These are phyloP conservation scores for Anthonomus grandis DNA, from an alignment of 1,140 invertebrate species.

Conservation along the genomic window DNA sequence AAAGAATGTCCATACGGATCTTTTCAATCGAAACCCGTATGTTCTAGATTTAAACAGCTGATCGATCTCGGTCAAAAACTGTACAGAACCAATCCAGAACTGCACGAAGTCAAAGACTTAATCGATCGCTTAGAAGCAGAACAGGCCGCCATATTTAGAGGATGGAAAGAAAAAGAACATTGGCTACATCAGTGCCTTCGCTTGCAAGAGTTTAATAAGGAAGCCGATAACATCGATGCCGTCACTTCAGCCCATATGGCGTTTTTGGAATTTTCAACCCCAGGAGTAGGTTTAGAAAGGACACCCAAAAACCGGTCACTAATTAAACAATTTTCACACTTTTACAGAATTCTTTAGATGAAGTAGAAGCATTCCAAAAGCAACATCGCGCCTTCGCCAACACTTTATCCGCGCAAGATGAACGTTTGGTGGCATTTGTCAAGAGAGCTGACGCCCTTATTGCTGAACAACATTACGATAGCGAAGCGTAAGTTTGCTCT, in stretches of 20 bases:
- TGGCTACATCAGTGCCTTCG: constrained; percentile 83
- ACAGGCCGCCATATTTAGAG: constrained; percentile 69
- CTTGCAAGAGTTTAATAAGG: constrained; percentile 88
- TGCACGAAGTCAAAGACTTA: constrained; percentile 67
- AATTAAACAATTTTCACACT: constrained; percentile 15
- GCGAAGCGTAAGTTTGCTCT: constrained; percentile 66
- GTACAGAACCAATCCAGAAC: constrained; percentile 63
- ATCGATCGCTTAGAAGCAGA: constrained; percentile 73
- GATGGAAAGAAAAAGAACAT: constrained; percentile 80
- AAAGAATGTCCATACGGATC: too few relatives aligned
- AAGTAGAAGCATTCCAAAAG: constrained; percentile 91
- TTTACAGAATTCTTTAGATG: constrained; percentile 81
- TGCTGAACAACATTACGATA: constrained; percentile 80
- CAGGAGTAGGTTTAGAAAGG: constrained; percentile 66
- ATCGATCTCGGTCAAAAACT: constrained; percentile 73
- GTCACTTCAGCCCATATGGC: constrained; percentile 90
- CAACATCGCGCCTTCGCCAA: constrained; percentile 94
- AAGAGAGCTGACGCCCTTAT: constrained; percentile 85
- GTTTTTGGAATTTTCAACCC: constrained; percentile 84
- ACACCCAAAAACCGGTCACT: not conserved
- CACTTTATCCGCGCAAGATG: constrained; percentile 90
- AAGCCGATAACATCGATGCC: constrained; percentile 96
- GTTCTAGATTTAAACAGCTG: constrained; percentile 75
- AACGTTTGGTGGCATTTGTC: constrained; percentile 80
- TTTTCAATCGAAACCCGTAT: too few relatives aligned